Conservation (phyloP, 2,797 vertebrate species). For the Halcyon smyrnensis region DNA sequence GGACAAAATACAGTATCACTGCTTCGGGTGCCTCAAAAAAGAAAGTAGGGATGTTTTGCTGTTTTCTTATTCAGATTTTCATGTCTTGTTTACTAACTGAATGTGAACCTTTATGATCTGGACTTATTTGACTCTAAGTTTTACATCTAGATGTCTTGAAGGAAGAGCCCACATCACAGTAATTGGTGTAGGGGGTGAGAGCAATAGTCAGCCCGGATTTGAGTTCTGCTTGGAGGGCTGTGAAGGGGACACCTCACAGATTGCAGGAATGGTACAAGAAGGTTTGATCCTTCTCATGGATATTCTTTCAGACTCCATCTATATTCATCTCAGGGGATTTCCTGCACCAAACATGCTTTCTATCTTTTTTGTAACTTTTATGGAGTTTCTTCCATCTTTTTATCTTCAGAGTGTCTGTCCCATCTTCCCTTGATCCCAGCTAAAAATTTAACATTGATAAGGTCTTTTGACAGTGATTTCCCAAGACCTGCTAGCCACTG, state of each 20-base stretch:
- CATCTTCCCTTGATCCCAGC: neutral
- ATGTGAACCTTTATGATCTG: neutral
- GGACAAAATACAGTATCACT: neutral
- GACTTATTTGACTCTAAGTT: neutral
- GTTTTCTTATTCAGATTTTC: neutral
- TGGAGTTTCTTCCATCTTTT: neutral
- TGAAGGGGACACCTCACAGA: neutral
- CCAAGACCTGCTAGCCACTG: neutral
- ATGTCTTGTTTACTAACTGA: neutral
- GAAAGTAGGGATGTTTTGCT: neutral
- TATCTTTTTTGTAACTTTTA: neutral
- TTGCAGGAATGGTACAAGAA: neutral
- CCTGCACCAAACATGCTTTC: neutral
- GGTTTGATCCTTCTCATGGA: neutral
- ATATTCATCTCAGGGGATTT: neutral
- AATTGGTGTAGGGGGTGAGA: neutral
- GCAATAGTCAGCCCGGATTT: rapidly evolving
- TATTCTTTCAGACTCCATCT: neutral
- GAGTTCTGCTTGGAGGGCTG: neutral
- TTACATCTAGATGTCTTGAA: neutral
- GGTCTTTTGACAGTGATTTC: neutral
- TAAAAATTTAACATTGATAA: neutral
- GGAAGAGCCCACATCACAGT: neutral
- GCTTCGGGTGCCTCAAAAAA: neutral
- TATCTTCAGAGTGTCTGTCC: neutral